Percentiles rank a stretch among this genome's conserved stretches.
Evolutionary conservation across 2,113 vertebrate genomes (phyloP).

Genomic region (Pardalotus punctatus): DNA sequence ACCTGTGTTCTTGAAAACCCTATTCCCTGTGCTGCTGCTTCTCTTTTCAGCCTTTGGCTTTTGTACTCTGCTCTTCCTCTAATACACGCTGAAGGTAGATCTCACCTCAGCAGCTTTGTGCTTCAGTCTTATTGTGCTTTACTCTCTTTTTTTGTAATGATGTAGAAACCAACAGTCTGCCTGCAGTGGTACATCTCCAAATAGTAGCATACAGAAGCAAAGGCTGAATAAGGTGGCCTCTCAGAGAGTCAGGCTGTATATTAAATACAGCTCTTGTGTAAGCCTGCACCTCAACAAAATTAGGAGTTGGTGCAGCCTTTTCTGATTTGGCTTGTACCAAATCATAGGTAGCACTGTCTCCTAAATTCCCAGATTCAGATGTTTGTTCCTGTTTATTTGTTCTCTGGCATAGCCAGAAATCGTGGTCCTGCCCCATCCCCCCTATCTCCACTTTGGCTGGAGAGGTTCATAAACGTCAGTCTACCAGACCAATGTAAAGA

Average conservation of each 20-base stretch:
- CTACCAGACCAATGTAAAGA: not conserved
- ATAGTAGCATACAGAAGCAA: not conserved
- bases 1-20: not conserved
- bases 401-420: not conserved
- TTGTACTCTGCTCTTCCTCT: not conserved
- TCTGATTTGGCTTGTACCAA: not conserved
- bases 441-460: not conserved
- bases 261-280: not conserved
- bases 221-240: not conserved
- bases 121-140: not conserved
- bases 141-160: not conserved
- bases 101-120: not conserved
- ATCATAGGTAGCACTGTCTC: fast-evolving
- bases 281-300: not conserved
- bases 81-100: not conserved
- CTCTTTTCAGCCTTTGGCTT: not conserved
- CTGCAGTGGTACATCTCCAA: not conserved
- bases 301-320: not conserved
- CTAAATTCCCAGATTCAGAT: not conserved
- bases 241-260: not conserved
- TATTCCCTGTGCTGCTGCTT: not conserved
- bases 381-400: not conserved
- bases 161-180: not conserved
- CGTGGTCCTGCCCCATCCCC: not conserved
- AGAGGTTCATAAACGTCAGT: not conserved